Evolutionary conservation across 2,113 vertebrate species (phyloP), one percentile per base, ranked within the genome.

Genomic region (western clawed frog (Xenopus tropicalis)): DNA sequence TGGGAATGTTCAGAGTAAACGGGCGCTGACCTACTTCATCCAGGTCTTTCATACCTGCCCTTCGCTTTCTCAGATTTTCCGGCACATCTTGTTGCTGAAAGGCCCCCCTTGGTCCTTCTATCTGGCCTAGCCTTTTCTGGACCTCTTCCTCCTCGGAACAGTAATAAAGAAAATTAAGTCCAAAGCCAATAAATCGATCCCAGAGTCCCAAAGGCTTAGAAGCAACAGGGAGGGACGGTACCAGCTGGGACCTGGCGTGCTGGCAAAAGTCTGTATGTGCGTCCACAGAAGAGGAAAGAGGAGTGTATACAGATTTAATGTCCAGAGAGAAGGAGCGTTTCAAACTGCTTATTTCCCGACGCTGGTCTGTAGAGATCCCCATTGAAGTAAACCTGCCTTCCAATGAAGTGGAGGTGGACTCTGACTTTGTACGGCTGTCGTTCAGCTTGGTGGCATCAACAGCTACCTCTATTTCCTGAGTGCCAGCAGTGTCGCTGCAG

Each of bases 261-360:
- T 69, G 58, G 61, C 56, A 69, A 44, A 69, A 54, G 59, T 69
- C 56, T 54, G 42, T 76, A 66, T 63, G 66, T 46, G 58, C n/a
- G 42, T 69, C 65, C 16, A 61, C 37, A 11, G 73, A 62, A 14
- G 64, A 67, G 5, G 66, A 69, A 16, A 76, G 51, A 63, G 78
- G 65, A 3, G 72, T 66, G 56, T 75, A 75, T 19, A 69, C 72
- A 14, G 78, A 71, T 71, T 76, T 76, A 29, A 76, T 75, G 58
- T 79, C 78, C 73, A 79, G 59, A 9, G 78, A 79, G 73, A 79
- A 76, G 22, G 78, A 79, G 21, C 78, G 73, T 19, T 76, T 79
- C 52, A 79, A 44, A 54, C 73, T 64, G 29, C 64, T 71, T 5
- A 71, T 58, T 22, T 76, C 73, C 43, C 66, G 73, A 11, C 73